Conservation (phyloP, 2,797 vertebrate genomes). For the Esox lucius region DNA sequence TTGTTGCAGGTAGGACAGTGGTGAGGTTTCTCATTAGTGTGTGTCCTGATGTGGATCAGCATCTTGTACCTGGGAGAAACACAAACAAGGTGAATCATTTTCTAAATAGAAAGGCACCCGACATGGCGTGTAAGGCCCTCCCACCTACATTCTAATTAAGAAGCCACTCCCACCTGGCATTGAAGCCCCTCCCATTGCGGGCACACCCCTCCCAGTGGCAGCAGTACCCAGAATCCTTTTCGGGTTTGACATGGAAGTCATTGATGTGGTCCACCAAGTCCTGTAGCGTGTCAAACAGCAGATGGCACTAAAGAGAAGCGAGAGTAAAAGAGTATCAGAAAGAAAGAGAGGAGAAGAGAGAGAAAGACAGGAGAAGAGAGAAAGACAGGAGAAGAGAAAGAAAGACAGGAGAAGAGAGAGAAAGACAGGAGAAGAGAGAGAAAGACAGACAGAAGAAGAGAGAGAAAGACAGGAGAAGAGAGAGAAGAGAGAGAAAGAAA, state of each 20-base stretch:
- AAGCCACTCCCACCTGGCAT: conserved; percentile 76
- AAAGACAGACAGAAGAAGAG: too few relatives aligned
- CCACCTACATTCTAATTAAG: background rate
- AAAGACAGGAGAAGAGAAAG: background rate
- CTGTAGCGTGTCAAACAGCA: conserved; percentile 85
- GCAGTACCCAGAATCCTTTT: conserved; percentile 86
- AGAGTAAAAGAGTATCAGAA: background rate
- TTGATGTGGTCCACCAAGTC: conserved; percentile 89
- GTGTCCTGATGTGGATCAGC: conserved; percentile 88
- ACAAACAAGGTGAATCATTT: background rate
- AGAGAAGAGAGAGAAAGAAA: too few relatives aligned
- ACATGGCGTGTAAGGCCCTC: background rate
- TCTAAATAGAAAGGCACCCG: background rate
- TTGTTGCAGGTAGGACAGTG: conserved; percentile 87
- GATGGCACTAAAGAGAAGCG: conserved; percentile 77
- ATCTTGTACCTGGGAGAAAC: conserved; percentile 83
- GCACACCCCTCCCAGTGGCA: conserved; percentile 90
- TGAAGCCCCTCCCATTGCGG: conserved; percentile 85
- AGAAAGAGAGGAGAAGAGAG: background rate
- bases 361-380: background rate
- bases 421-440: background rate
- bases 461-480: too few relatives aligned
- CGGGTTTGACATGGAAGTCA: conserved; percentile 85
- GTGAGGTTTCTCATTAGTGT: conserved; percentile 89
- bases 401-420: background rate